Percentiles rank a stretch among this genome's conserved stretches.
Evolutionary conservation across 2,888 invertebrate genomes (phyloP).

Genomic region (Temnothorax unifasciatus): DNA sequence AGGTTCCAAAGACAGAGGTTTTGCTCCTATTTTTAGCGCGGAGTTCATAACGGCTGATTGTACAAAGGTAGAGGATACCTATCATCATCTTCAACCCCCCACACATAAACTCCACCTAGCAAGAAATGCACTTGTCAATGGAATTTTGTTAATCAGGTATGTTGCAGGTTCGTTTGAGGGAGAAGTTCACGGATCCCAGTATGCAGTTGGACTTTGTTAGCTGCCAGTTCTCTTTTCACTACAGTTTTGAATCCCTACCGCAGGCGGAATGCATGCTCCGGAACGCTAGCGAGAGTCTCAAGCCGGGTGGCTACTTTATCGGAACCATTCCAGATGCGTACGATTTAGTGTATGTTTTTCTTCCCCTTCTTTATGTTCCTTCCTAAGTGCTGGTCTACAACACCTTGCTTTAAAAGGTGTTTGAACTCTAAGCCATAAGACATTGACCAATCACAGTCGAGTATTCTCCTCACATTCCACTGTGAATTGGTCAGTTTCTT

Average conservation of each 20-base stretch:
- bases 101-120: slow-evolving; percentile 52
- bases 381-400: no score
- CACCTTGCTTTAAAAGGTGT: no score
- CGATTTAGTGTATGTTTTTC: slow-evolving; percentile 92
- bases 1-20: slow-evolving; percentile 78
- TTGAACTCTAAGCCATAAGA: no score
- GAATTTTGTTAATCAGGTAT: slow-evolving; percentile 74
- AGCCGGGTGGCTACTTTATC: slow-evolving; percentile 97
- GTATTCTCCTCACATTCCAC: no score
- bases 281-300: slow-evolving; percentile 96
- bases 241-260: slow-evolving; percentile 95
- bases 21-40: slow-evolving; percentile 90
- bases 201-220: slow-evolving; percentile 95
- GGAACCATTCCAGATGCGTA: slow-evolving; percentile 98
- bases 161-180: slow-evolving; percentile 89
- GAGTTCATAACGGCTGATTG: slow-evolving; percentile 98
- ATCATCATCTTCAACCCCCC: background rate
- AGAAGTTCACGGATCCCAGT: slow-evolving; percentile 92
- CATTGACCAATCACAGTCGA: no score
- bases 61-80: slow-evolving; percentile 89
- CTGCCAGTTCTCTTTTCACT: slow-evolving; percentile 99
- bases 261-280: slow-evolving; percentile 97
- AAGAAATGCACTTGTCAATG: slow-evolving; percentile 64
- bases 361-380: background rate
- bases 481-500: no score